Base-by-base conservation (phyloP, 2,113 vertebrate genomes). In the Oncorhynchus nerka region DNA sequence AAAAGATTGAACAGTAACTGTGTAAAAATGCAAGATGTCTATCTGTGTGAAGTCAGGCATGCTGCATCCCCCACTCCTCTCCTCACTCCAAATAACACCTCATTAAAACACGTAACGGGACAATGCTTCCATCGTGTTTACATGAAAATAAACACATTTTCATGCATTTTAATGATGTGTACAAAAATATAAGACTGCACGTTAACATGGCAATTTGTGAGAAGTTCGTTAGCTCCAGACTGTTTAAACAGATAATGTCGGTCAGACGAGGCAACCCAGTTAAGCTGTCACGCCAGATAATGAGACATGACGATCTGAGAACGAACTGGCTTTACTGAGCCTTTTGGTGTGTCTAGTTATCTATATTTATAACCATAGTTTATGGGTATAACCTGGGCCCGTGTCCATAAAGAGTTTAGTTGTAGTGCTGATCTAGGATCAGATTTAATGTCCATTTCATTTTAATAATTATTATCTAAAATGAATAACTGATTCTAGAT, bases 91-190 rank as follows among this genome's bases (percentile, higher is more conserved):
- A 39, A 70, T 70, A 57, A 77, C 75, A 86, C 83, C 73, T 69
- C 85, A 88, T 89, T 88, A 87, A 79, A 84, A 74, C 39, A 19
- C 39, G 67, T 0, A 39, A 68, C 22, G 11, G 26, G 28, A 30
- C 32, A 11, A 34, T 9, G 49, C 15, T 16, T 28, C 13, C 4
- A 55, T 15, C 39, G 13, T 12, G 12, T 57, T 39, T 15, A 2
- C 15, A 16, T n/a, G n/a, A 22, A 61, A 74, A 24, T 64, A 64
- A 67, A 67, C 48, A n/a, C 49, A 11, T 69, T 9, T 26, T 74
- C 78, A 73, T 62, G 19, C 26, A 62, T 84, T 83, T 87, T 82
- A 88, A 89, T 84, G 81, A 89, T 77, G 76, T 72, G 55, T 26
- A 26, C 73, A 74, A 71, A 57, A 66, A 49, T 19, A 73, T 62